Evolutionary conservation across 2,797 vertebrate genomes (phyloP), one percentile per base, ranked within the genome.

Genomic region (Limosa lapponica): DNA sequence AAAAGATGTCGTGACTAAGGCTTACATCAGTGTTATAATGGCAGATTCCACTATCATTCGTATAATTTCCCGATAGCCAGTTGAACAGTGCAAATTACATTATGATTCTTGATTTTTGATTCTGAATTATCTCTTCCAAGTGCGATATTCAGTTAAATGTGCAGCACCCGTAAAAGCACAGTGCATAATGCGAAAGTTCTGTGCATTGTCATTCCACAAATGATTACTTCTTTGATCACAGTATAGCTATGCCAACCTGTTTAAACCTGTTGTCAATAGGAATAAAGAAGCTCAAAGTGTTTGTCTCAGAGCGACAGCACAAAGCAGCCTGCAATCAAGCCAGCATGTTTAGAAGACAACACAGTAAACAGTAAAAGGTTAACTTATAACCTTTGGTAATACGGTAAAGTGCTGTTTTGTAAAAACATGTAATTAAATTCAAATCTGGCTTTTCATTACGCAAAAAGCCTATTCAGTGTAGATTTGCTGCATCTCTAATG

Each of bases 231-330:
- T 90, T 93, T 97, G 94, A 96, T 96, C 66, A 96, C 32, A 64
- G 27, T 65, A 59, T n/a, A 89, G 82, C 70, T 62, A 52, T 70
- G 66, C 36, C 72, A 94, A 46, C 73, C 74, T 94, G 36, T 72
- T 91, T 78, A 92, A 89, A 93, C 36, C 80, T 86, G 72, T 82
- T 95, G 87, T 97, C 87, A 87, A 86, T 81, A 86, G 1, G 27
- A 95, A 86, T 78, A 95, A 96, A 96, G 67, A 95, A 94, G 19
- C 74, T 95, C 65, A 82, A 61, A 69, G 65, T 72, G 44, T 72
- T 93, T 86, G 58, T 54, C 67, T 87, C 57, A 37, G 87, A 80
- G 23, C 85, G 77, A 94, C 51, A 94, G 75, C 91, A 81, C 52
- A 96, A 81, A 96, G 46, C 43, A 95, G 54, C 27, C 88, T 95